phyloP scores from a whole-genome alignment of 2,797 vertebrate genomes.

The Columba guinea region DNA sequence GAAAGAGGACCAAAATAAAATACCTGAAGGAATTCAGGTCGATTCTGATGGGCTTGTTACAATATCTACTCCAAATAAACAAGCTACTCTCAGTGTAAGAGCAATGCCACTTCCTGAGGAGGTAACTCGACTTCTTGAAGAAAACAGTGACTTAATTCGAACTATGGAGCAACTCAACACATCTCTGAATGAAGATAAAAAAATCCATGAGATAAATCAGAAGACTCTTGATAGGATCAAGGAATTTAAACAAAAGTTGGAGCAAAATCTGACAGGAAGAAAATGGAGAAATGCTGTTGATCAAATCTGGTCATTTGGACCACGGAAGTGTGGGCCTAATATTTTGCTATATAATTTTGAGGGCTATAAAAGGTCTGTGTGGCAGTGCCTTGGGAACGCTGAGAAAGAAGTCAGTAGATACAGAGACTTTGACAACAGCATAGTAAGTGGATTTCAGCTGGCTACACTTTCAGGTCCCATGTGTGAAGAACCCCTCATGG shows the following conservation, averaged over 20 bases:
- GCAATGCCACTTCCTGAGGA: constrained; percentile 90
- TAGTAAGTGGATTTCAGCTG: constrained; percentile 95
- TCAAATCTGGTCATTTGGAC: constrained; percentile 94
- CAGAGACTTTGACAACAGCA: constrained; percentile 90
- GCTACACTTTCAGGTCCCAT: constrained; percentile 92
- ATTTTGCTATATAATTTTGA: constrained; percentile 86
- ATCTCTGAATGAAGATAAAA: constrained; percentile 84
- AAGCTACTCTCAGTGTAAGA: constrained; percentile 85
- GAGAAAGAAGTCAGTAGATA: constrained; percentile 57
- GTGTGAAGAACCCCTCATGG: constrained; percentile 98
- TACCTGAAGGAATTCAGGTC: constrained; percentile 85
- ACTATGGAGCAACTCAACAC: constrained; percentile 88
- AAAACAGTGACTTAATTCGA: constrained; percentile 86
- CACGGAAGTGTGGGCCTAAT: constrained; percentile 92
- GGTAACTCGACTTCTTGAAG: constrained; percentile 88
- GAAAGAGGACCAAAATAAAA: constrained; percentile 86
- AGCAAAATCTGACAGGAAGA: constrained; percentile 84
- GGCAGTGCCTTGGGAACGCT: constrained; percentile 82
- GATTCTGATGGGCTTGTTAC: constrained; percentile 88
- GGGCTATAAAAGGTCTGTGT: constrained; percentile 84
- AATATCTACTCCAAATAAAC: constrained; percentile 89
- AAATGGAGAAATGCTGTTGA: constrained; percentile 91
- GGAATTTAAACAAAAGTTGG: constrained; percentile 84
- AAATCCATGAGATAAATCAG: constrained; percentile 75
- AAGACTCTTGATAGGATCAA: constrained; percentile 82